Evolutionary conservation across 2,888 invertebrate species (phyloP), one percentile per base, ranked within the genome.

Genomic region (Thymelicus acteon): DNA sequence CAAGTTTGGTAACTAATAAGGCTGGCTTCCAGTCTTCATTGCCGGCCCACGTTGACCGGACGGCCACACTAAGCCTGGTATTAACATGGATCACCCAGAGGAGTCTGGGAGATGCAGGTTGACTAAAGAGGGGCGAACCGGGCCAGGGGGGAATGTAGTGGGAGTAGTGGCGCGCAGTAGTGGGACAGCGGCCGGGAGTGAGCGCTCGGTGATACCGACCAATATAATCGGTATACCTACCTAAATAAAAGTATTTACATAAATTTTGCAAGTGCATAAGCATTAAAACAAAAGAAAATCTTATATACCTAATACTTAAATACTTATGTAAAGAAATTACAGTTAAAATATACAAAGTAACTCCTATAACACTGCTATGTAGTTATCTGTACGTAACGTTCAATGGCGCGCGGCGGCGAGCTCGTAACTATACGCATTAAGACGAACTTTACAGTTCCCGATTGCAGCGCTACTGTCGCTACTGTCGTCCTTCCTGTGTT

Each of bases 141-240:
- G 98, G 98, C 97, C 98, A 98, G 98, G 96, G 97, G 97, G 97
- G 98, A 97, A n/a, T n/a, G n/a, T n/a, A n/a, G n/a, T n/a, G n/a
- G n/a, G n/a, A n/a, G n/a, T n/a, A n/a, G n/a, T n/a, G n/a, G n/a
- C n/a, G n/a, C n/a, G n/a, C n/a, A n/a, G 98, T 98, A 98, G 98
- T 97, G 97, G 98, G 98, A 97, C 97, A 96, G 98, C 98, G 97
- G 96, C 97, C 96, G 97, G 97, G 98, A 98, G 98, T 97, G 97
- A 95, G 95, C 95, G 95, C 95, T 96, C 96, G 96, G 95, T 95
- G 94, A 94, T 96, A 98, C 97, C 94, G 95, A 90, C 91, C 87
- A 87, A 92, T 82, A 92, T 75, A 91, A 89, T 76, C 90, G n/a
- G n/a, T n/a, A n/a, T n/a, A n/a, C n/a, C n/a, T n/a, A n/a, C n/a